Evolutionary conservation across 2,888 invertebrate species (phyloP).

Genomic region (Drosophila mayaguana): DNA sequence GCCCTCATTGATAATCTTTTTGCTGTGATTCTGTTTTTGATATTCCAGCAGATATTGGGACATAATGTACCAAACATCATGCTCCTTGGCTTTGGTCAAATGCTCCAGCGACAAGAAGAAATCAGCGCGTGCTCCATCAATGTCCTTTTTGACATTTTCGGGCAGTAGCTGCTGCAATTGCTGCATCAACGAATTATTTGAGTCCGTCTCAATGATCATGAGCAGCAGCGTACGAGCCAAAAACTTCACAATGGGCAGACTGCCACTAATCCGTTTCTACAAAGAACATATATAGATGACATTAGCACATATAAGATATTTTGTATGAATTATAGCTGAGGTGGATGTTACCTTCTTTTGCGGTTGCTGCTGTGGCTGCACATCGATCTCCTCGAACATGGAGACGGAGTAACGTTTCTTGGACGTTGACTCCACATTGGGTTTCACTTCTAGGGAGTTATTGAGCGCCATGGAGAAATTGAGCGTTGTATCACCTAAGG

Average conservation of each 20-base stretch:
- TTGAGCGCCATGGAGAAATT: constrained; percentile 70
- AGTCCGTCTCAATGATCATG: constrained; percentile 68
- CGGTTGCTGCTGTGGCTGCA: constrained; percentile 62
- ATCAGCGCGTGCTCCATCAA: constrained; percentile 68
- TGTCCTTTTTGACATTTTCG: constrained; percentile 52
- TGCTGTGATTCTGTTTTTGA: constrained; percentile 67
- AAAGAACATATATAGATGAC: background rate
- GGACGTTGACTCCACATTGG: constrained; percentile 20
- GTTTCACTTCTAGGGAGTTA: constrained; percentile 67
- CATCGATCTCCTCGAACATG: constrained; percentile 82
- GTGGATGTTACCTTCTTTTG: constrained; percentile 56
- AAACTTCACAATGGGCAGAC: constrained; percentile 77
- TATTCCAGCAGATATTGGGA: constrained; percentile 80
- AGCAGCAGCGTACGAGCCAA: constrained; percentile 79
- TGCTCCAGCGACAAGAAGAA: constrained; percentile 82
- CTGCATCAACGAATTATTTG: constrained; percentile 63
- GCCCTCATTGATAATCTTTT: constrained; percentile 72
- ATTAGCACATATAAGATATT: background rate
- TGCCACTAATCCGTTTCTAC: constrained; percentile 64
- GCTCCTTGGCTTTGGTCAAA: constrained; percentile 82
- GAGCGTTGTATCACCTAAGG: constrained; percentile 63
- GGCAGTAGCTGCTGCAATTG: constrained; percentile 61
- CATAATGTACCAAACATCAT: constrained; percentile 82
- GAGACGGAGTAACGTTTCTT: constrained; percentile 82
- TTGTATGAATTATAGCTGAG: too few relatives aligned